Percentiles rank a stretch among this genome's conserved stretches.
Evolutionary conservation across 2,797 vertebrate genomes (phyloP).

Genomic region (Sebastes hopkinsi): DNA sequence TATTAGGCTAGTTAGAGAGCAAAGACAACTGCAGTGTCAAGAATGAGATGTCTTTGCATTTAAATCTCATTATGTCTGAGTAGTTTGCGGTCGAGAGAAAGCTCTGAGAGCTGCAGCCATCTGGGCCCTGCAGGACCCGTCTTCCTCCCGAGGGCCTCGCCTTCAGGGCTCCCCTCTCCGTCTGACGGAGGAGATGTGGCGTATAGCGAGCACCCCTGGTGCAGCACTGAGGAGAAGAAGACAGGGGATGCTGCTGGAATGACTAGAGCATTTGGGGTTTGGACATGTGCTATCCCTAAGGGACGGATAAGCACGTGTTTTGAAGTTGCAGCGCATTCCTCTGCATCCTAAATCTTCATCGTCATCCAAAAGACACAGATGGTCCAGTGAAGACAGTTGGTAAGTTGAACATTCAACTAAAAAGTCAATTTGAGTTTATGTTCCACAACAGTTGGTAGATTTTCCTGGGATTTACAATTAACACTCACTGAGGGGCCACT

Average conservation of each 20-base stretch:
- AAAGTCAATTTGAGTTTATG: slow-evolving; percentile 20
- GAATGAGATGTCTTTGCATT: slow-evolving; percentile 21
- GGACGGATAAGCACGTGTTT: slow-evolving; percentile 70
- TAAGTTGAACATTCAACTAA: slow-evolving; percentile 24
- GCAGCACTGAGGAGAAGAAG: slow-evolving; percentile 38
- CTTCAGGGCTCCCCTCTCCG: slow-evolving; percentile 55
- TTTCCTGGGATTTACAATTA: slow-evolving; percentile 5
- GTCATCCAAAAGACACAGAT: slow-evolving; percentile 54
- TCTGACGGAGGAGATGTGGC: slow-evolving; percentile 71
- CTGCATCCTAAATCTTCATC: slow-evolving; percentile 38
- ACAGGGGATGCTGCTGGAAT: slow-evolving; percentile 69
- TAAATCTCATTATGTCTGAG: slow-evolving; percentile 42
- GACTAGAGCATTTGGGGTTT: slow-evolving; percentile 65
- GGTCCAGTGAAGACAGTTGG: slow-evolving; percentile 27
- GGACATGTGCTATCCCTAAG: slow-evolving; percentile 73
- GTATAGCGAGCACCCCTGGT: slow-evolving; percentile 53
- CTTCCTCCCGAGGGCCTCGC: slow-evolving; percentile 50
- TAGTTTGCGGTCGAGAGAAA: slow-evolving; percentile 33
- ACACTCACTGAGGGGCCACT: background rate
- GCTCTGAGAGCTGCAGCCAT: slow-evolving; percentile 44
- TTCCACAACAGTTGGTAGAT: slow-evolving; percentile 41
- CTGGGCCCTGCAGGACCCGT: slow-evolving; percentile 56
- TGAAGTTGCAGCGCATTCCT: slow-evolving; percentile 38
- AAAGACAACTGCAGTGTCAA: background rate
- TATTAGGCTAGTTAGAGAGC: background rate